These are phyloP conservation scores for Scortum barcoo DNA, from an alignment of 2,113 vertebrate species.

Conservation along the genomic window DNA sequence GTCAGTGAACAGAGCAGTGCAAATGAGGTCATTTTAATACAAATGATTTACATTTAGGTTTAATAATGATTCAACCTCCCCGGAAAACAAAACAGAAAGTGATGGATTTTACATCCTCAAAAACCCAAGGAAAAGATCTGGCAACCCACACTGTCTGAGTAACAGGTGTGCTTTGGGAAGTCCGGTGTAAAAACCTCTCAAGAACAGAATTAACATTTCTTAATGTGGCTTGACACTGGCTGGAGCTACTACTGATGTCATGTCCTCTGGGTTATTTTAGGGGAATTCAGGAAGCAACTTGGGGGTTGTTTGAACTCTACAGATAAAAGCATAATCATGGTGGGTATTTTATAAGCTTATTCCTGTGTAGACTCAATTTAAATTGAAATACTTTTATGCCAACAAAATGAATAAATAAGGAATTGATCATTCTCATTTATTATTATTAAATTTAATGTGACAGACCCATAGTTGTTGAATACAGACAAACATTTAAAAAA, in stretches of 20 bases:
- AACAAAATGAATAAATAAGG: background rate
- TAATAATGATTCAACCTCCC: background rate
- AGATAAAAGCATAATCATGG: background rate
- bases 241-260: background rate
- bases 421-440: no score
- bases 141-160: background rate
- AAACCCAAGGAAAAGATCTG: background rate
- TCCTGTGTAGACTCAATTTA: background rate
- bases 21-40: no score
- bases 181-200: background rate
- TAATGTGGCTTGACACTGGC: background rate
- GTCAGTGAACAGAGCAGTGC: slow-evolving; percentile 4
- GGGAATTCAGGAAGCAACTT: slow-evolving; percentile 25
- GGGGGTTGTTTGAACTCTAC: background rate
- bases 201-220: background rate
- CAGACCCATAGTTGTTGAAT: background rate
- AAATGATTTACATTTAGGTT: background rate
- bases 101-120: slow-evolving; percentile 1
- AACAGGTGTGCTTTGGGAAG: background rate
- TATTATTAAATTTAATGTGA: background rate
- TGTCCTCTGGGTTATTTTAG: slow-evolving; percentile 13
- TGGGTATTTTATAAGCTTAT: background rate
- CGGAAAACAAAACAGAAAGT: background rate
- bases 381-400: background rate
- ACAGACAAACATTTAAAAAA: background rate